Evolutionary conservation across 2,113 vertebrate genomes (phyloP).

Genomic region (Dolichotis patagonum): DNA sequence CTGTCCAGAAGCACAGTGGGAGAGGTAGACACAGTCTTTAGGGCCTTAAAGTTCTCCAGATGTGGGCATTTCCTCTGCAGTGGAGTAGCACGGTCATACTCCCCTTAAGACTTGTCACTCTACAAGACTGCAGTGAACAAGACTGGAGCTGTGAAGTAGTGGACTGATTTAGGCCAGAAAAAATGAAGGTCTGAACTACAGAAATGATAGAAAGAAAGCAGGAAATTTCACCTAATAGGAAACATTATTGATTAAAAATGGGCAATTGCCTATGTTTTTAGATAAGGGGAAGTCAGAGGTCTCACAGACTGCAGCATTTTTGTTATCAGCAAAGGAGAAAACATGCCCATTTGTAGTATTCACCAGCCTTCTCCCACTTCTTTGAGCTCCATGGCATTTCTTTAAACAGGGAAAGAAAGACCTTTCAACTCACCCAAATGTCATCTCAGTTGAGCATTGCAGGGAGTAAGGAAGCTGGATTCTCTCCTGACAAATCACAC

Average conservation of each 20-base stretch:
- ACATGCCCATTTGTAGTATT: not conserved
- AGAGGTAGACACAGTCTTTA: not conserved
- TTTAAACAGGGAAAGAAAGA: not conserved
- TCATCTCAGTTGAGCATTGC: constrained; percentile 11
- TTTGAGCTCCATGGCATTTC: not conserved
- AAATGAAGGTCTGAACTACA: not conserved
- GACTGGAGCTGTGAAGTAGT: not conserved
- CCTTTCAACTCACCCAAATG: constrained; percentile 10
- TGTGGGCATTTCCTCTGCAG: not conserved
- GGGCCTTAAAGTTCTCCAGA: not conserved
- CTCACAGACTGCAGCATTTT: not conserved
- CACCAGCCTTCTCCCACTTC: not conserved
- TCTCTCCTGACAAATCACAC: constrained; percentile 49
- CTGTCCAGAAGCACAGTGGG: not conserved
- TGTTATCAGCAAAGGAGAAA: not conserved
- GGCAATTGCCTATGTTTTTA: not conserved
- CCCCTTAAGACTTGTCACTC: not conserved
- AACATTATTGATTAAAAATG: not conserved
- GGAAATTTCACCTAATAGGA: not conserved
- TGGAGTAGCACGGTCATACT: no score
- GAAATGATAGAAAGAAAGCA: not conserved
- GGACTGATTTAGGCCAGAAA: not conserved
- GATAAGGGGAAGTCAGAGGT: not conserved
- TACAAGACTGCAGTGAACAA: not conserved
- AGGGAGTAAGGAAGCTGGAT: not conserved